These are phyloP conservation scores for Plagodis dolabraria DNA, from an alignment of 2,888 invertebrate genomes.

Conservation along the genomic window DNA sequence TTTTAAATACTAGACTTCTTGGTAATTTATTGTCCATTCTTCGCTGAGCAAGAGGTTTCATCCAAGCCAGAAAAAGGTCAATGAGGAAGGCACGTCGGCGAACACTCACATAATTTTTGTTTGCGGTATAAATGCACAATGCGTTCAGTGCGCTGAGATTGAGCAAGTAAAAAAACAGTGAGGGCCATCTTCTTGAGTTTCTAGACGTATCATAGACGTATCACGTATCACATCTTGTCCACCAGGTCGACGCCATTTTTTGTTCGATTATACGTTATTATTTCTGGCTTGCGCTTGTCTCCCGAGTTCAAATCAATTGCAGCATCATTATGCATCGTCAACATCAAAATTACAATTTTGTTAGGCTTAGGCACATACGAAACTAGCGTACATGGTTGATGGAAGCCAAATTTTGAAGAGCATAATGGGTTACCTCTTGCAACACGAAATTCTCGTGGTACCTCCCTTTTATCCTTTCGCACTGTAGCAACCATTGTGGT, in stretches of 20 bases:
- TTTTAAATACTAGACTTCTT: conserved; percentile 2
- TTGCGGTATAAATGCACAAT: not conserved
- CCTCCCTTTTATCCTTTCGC: not conserved
- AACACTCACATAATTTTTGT: not conserved
- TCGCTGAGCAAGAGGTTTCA: not conserved
- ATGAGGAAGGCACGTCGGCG: not conserved
- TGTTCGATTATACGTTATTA: not conserved
- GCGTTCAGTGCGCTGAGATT: too few species aligned
- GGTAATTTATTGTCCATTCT: not conserved
- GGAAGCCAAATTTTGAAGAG: conserved; percentile 2
- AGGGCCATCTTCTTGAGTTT: not conserved
- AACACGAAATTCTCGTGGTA: not conserved
- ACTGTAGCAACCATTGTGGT: not conserved
- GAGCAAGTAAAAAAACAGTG: not conserved
- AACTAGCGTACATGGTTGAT: not conserved
- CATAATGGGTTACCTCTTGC: not conserved
- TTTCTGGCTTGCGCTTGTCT: not conserved
- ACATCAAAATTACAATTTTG: not conserved
- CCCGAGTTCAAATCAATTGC: not conserved
- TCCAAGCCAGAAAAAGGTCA: conserved; percentile 1
- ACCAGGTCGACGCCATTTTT: conserved; percentile 2
- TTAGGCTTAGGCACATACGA: not conserved
- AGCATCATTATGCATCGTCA: not conserved
- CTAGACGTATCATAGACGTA: not conserved
- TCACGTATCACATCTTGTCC: not conserved